Conservation (phyloP, 2,797 vertebrate species). For the Eospalax fontanierii region DNA sequence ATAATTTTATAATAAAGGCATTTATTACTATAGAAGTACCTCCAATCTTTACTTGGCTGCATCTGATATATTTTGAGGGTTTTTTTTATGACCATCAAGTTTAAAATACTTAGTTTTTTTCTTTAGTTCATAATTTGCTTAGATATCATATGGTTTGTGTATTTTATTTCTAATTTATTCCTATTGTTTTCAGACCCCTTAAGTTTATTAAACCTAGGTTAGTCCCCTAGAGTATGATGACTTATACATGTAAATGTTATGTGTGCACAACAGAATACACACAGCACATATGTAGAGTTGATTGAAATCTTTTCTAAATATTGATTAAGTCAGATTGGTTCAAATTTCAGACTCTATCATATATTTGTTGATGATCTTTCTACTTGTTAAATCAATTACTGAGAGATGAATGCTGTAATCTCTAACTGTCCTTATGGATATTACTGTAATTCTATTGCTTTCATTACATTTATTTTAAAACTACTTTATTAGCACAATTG, state of each 20-base stretch:
- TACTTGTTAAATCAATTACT: neutral
- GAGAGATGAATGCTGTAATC: neutral
- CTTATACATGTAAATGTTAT: neutral
- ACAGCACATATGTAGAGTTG: neutral
- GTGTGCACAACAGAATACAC: neutral
- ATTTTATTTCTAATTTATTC: slow-evolving; percentile 30
- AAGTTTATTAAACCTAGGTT: neutral
- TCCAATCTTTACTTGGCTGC: neutral
- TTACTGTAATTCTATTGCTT: neutral
- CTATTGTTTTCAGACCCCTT: neutral
- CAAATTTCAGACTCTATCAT: slow-evolving; percentile 15
- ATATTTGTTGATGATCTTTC: neutral
- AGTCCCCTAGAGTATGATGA: neutral
- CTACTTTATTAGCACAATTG: neutral
- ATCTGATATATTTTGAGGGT: neutral
- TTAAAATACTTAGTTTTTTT: slow-evolving; percentile 2
- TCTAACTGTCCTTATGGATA: neutral
- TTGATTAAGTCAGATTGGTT: neutral
- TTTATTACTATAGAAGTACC: neutral
- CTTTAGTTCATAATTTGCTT: neutral
- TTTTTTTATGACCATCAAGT: neutral
- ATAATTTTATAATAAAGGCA: slow-evolving; percentile 15
- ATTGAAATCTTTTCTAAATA: neutral
- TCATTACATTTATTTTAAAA: slow-evolving; percentile 8
- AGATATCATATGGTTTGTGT: neutral